These are phyloP conservation scores for Cyclura pinguis DNA, from an alignment of 2,797 vertebrate genomes.

Conservation along the genomic window DNA sequence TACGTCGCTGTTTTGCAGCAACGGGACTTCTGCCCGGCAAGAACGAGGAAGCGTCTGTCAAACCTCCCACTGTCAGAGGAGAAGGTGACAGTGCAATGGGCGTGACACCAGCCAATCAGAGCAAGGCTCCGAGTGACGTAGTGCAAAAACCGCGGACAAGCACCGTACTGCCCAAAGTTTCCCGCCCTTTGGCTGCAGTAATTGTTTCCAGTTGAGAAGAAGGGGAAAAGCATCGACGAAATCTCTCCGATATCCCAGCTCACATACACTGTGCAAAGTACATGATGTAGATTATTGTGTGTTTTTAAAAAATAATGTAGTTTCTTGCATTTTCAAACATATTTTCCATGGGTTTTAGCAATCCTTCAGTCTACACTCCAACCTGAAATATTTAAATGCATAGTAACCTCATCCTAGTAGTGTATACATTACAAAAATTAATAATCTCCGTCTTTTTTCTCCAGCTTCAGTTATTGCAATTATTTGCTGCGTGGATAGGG, in stretches of 20 bases:
- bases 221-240: too few species aligned
- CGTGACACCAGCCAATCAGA: background rate
- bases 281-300: too few species aligned
- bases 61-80: background rate
- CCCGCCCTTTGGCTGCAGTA: background rate
- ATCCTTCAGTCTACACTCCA: background rate
- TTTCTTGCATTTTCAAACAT: background rate
- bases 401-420: background rate
- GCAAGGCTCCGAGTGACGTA: background rate
- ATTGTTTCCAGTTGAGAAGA: accelerated
- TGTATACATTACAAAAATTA: background rate
- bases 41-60: accelerated
- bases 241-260: too few species aligned
- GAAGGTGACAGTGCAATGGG: background rate
- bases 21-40: background rate
- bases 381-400: background rate
- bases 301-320: background rate
- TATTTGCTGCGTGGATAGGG: background rate
- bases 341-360: background rate
- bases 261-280: background rate
- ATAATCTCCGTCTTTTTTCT: background rate
- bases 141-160: constrained; percentile 14
- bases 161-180: background rate
- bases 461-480: background rate
- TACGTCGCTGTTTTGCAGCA: background rate